A percentile compares a stretch with the other conserved stretches of the same genome.
phyloP scores from a whole-genome alignment of 2,113 vertebrate genomes.

The Hydropotes inermis region DNA sequence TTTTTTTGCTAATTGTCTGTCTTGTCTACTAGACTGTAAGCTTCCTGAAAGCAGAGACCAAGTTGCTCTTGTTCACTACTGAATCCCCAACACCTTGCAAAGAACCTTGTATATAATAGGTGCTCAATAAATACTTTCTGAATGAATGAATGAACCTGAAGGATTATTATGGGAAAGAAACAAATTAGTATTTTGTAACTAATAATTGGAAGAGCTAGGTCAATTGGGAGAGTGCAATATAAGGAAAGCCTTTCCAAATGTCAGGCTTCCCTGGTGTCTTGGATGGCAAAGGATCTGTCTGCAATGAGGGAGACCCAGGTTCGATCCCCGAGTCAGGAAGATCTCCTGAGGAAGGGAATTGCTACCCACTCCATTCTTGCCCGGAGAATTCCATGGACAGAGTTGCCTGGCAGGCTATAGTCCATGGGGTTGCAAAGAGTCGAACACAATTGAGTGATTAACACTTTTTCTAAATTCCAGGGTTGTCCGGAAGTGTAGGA shows the following conservation, averaged over 20 bases:
- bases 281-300: neutral
- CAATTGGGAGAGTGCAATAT: neutral
- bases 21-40: neutral
- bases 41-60: conserved; percentile 15
- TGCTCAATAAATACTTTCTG: neutral
- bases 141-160: conserved; percentile 43
- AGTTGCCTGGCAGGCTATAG: neutral
- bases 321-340: neutral
- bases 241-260: conserved; percentile 10
- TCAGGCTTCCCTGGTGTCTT: neutral
- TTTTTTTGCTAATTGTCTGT: neutral
- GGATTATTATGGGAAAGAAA: neutral
- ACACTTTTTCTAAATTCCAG: neutral
- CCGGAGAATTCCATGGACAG: neutral
- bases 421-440: neutral
- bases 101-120: neutral
- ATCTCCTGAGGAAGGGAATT: neutral
- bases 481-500: neutral
- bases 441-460: neutral
- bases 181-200: neutral
- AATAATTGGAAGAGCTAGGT: neutral
- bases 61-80: neutral
- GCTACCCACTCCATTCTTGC: neutral
- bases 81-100: neutral
- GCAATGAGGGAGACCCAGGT: neutral